Percentiles rank a stretch among this genome's conserved stretches.
Conservation (phyloP, 2,113 vertebrate genomes). For the Marmota flaviventris region DNA sequence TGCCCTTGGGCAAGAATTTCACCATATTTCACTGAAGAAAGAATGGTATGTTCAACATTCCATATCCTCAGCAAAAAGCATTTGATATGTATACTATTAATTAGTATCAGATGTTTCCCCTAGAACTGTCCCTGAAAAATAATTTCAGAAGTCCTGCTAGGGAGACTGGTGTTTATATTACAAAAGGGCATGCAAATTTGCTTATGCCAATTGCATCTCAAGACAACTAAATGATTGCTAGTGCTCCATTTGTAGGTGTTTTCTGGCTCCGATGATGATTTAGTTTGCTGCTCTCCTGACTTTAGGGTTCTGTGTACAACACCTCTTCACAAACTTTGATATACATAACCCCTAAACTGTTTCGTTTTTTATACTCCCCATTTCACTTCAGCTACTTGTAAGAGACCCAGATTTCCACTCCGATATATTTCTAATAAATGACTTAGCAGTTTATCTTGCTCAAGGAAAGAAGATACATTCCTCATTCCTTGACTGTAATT, state of each 20-base stretch:
- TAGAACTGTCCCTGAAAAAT: neutral
- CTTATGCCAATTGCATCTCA: neutral
- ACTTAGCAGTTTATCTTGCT: neutral
- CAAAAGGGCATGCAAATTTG: neutral
- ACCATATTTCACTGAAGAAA: neutral
- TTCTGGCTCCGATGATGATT: neutral
- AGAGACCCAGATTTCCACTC: neutral
- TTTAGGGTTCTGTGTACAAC: neutral
- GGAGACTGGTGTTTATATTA: neutral
- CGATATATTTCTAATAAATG: neutral
- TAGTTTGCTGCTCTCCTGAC: neutral
- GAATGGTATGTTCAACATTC: slow-evolving; percentile 41
- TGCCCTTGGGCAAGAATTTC: slow-evolving; percentile 47
- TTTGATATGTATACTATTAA: neutral
- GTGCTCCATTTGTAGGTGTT: neutral
- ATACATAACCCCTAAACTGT: neutral
- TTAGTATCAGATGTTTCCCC: neutral
- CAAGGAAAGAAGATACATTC: neutral
- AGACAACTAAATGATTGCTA: slow-evolving; percentile 11
- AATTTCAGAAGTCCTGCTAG: neutral
- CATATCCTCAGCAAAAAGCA: neutral
- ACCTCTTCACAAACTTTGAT: neutral
- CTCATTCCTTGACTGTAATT: neutral
- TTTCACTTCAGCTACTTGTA: neutral
- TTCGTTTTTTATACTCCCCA: neutral